These are phyloP conservation scores for Okamejei kenojei DNA, from an alignment of 2,797 vertebrate genomes.

Conservation along the genomic window DNA sequence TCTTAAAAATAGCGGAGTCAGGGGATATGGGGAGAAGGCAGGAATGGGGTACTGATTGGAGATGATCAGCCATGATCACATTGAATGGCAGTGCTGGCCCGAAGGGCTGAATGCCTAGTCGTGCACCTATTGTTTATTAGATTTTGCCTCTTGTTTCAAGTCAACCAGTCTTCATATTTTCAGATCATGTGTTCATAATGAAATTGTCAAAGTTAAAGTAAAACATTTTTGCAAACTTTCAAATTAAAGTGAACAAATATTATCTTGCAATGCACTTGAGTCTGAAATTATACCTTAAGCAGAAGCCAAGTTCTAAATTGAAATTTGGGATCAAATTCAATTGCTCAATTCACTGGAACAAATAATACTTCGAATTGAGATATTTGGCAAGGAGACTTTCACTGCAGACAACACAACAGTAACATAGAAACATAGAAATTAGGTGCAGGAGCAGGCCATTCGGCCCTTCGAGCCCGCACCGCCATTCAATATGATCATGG, in stretches of 20 bases:
- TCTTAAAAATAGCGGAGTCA: no score
- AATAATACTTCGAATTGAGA: neutral
- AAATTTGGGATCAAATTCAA: slow-evolving; percentile 8
- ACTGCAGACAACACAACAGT: neutral
- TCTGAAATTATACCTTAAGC: neutral
- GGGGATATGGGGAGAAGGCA: no score
- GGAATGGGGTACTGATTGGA: no score
- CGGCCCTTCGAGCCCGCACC: no score
- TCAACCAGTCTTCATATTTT: neutral
- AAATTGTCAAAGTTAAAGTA: neutral
- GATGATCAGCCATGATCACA: no score
- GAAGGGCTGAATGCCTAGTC: no score
- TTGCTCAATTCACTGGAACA: neutral
- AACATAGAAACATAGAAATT: no score
- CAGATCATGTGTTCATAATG: neutral
- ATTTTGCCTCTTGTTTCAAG: neutral
- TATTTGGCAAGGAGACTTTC: neutral
- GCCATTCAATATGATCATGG: no score
- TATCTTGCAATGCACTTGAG: neutral
- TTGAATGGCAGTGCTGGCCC: no score
- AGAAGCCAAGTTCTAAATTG: neutral
- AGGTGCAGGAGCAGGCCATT: no score
- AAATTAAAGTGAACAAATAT: neutral
- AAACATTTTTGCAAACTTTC: neutral
- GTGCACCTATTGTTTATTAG: neutral